These are phyloP conservation scores for Ursus arctos DNA, from an alignment of 2,113 vertebrate species.

Conservation along the genomic window DNA sequence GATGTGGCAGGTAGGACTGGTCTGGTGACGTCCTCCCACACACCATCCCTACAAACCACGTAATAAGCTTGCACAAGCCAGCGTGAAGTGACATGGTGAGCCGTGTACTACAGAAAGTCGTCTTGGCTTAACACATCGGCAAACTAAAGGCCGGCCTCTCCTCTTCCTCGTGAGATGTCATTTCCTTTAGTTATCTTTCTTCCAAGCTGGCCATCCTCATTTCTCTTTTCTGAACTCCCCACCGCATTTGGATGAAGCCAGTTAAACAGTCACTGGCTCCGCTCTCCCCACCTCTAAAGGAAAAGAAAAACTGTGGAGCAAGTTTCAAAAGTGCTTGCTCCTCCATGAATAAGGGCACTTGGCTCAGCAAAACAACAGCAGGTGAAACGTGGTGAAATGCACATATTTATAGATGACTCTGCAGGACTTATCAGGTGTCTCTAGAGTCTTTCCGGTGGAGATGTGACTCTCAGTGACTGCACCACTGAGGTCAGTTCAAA, in stretches of 20 bases:
- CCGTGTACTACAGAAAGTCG: background rate
- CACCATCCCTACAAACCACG: background rate
- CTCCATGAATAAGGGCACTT: background rate
- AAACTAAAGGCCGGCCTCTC: background rate
- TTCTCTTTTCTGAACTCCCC: background rate
- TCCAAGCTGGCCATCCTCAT: background rate
- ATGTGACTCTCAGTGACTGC: background rate
- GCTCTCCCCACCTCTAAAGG: background rate
- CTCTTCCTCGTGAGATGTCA: background rate
- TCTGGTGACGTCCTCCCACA: background rate
- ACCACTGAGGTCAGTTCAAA: constrained; percentile 56
- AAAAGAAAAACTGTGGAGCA: background rate
- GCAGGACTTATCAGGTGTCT: background rate
- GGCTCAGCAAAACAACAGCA: constrained; percentile 48
- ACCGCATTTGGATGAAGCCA: background rate
- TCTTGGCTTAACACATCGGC: background rate
- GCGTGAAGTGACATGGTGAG: background rate
- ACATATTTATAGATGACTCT: constrained; percentile 59
- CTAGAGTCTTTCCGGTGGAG: background rate
- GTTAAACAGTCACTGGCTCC: background rate
- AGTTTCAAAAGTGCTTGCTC: constrained; percentile 20
- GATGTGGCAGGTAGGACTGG: background rate
- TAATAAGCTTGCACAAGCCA: background rate
- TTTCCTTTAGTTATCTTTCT: background rate
- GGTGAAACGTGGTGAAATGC: background rate